Evolutionary conservation across 1,140 invertebrate genomes (phyloP), one percentile per base, ranked within the genome.

Genomic region (Homarus americanus): DNA sequence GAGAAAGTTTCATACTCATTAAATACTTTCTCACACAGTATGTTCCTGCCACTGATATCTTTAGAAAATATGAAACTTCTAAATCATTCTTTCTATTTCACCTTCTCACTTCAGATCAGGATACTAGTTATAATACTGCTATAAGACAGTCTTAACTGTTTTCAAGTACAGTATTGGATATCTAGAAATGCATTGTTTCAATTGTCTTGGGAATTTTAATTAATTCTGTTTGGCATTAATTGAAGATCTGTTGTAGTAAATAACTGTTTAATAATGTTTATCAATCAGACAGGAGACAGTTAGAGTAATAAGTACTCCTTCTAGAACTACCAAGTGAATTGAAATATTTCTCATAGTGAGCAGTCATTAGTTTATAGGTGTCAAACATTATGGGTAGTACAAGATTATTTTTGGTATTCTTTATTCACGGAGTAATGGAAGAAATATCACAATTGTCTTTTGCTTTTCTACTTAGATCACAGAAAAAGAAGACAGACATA

Each of bases 1-100:
- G 82, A 63, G 82, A 83, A 63, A 36, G 34, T 83, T 36, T 83
- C 58, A 69, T n/a, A 69, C 69, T 41, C 63, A 83, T 28, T 63
- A 66, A 69, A 40, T 69, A n/a, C 53, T 63, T 82, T 82, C 80
- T 82, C 44, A 63, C 41, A 82, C 53, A 53, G 28, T 58, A 34
- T 36, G 53, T 82, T 83, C 82, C 82, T 83, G 82, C 82, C 82
- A 83, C 32, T 83, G 82, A 83, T 63, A 83, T 66, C 36, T 66
- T 83, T 66, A 69, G 38, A 69, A 69, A 83, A 63, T 40, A n/a
- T 40, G 38, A 66, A 63, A n/a, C 38, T 83, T 69, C 17, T 3
- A n/a, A 72, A 17, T 69, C 7, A 28, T 80, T 53, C 12, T 49
- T 24, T 32, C 53, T 36, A 58, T 38, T 40, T 66, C 63, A 69